Evolutionary conservation across 2,113 vertebrate genomes (phyloP), one percentile per base, ranked within the genome.

Genomic region (Pimephales promelas): DNA sequence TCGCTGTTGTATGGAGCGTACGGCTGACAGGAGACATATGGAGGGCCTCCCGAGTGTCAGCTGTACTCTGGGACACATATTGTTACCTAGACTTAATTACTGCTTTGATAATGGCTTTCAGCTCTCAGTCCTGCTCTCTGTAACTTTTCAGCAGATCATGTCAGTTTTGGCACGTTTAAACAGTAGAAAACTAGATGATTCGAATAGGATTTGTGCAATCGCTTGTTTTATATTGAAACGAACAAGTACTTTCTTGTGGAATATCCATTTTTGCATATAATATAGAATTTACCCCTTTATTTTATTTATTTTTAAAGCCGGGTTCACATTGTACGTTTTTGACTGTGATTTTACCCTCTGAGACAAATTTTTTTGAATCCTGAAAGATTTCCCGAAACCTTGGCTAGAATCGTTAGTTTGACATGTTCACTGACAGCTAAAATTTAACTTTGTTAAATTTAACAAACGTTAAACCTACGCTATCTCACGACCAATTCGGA

Each of bases 21-120:
- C 70, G 40, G 28, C 79, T 73, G 56, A 66, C 66, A 84, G 57
- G 52, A 84, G 62, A 18, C 31, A 45, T 47, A 66, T 66, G 36
- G 40, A 76, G 81, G 24, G 3, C 52, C 73, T 76, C 31, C 57
- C 24, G 57, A 10, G 62, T 71, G 40, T 61, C 22, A 62, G 40
- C 47, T 26, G 81, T 31, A 70, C 36, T 79, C 49, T 56, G 68
- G 62, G 20, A 52, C 81, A 40, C 24, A 43, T 54, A 66, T 49
- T 72, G 68, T 34, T 81, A 56, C 64, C 79, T 71, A 85, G 76
- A 81, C 49, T 77, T 85, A 85, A 78, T 86, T 78, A 82, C 72
- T 34, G 36, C 56, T 26, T 40, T 59, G 20, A 54, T 57, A 59
- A 82, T 78, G 11, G 56, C 52, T 59, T 45, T 71, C 49, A 79